Evolutionary conservation across 1,140 invertebrate species (phyloP), one percentile per base, ranked within the genome.

Genomic region (Polyergus mexicanus): DNA sequence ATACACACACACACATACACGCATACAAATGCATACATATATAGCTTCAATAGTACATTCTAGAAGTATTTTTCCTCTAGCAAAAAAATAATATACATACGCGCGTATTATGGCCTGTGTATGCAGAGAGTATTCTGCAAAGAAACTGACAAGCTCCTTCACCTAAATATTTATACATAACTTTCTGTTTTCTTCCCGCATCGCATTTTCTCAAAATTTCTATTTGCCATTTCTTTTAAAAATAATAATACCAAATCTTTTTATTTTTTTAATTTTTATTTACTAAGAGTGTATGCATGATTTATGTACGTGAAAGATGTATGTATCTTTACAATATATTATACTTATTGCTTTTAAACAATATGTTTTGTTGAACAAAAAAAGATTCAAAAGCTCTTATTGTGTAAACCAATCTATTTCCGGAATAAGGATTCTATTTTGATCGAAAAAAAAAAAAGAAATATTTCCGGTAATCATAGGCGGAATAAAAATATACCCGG

Each of bases 381-480:
- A 10, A 71, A 71, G 19, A 51, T 71, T 32, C 7, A 54, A 71
- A n/a, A 8, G 10, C 8, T 62, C 1, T 28, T 44, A 28, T 22
- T 44, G 10, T 41, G 16, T 44, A 28, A n/a, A 32, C 41, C 3
- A 32, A 41, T 47, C 13, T 28, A 72, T 68, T 72, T 78, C 66
- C 63, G 68, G 47, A 86, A 90, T 89, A 83, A 75, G 25, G 47
- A 11, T 62, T 89, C 75, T 84, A 87, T 86, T 91, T 83, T 89
- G 22, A 86, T 71, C 44, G 10, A 84, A 35, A 66, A 51, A 51
- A 84, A 35, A 66, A 51, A 51, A 51, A 80, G 54, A 86, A 87
- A 80, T 63, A 88, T 91, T 89, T 88, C 81, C 77, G 32, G 63
- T 83, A 85, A 90, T 88, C 62, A 65, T 32, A 51, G 54, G 54